Conservation (phyloP, 2,888 invertebrate species). For the Phortica magna region DNA sequence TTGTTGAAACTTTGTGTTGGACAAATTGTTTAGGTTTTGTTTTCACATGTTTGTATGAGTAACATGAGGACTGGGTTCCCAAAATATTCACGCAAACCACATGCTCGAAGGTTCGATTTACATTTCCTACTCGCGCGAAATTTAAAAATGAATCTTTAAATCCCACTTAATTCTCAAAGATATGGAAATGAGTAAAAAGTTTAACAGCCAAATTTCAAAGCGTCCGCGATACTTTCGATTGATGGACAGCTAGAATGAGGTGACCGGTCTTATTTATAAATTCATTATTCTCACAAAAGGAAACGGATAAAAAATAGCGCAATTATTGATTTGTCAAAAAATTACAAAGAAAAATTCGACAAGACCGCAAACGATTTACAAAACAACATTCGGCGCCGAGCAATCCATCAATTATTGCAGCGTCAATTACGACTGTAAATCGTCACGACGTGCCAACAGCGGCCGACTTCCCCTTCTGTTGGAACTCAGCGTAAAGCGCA, state of each 20-base stretch:
- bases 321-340: constrained; percentile 64
- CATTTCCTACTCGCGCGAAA: neutral
- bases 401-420: constrained; percentile 75
- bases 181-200: neutral
- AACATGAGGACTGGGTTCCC: too few relatives aligned
- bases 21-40: too few relatives aligned
- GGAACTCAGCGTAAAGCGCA: constrained; percentile 34
- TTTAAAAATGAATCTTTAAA: neutral
- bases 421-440: constrained; percentile 72
- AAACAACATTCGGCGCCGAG: constrained; percentile 72
- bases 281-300: constrained; percentile 35
- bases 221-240: neutral
- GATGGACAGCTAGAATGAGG: constrained; percentile 14
- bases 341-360: constrained; percentile 52
- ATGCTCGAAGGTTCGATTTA: neutral
- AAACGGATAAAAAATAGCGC: constrained; percentile 58
- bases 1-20: too few relatives aligned
- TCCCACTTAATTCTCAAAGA: neutral
- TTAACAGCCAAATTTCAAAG: neutral
- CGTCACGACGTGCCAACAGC: constrained; percentile 62
- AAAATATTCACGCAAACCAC: neutral
- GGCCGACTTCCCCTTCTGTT: neutral
- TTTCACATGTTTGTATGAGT: too few relatives aligned
- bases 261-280: constrained; percentile 21
- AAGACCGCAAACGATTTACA: constrained; percentile 55